Evolutionary conservation across 2,888 invertebrate genomes (phyloP), one percentile per base, ranked within the genome.

Genomic region (Agriopis aurantiaria): DNA sequence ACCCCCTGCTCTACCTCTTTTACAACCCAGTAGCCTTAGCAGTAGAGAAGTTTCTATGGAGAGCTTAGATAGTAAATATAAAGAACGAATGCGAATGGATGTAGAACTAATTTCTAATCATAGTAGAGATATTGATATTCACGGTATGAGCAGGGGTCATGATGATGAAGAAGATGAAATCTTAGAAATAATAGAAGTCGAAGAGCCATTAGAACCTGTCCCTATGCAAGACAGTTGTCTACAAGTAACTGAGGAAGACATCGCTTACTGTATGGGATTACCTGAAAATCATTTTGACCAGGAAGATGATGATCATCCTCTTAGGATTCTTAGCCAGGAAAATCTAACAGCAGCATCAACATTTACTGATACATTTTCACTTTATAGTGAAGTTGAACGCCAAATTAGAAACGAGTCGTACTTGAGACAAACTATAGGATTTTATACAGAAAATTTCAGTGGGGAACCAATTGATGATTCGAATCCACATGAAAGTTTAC

Each of bases 241-340:
- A 65, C 98, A 98, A 95, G 98, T 98, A 64, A 98, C 98, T 8
- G 98, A 98, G 91, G 98, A 98, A 91, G 98, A 98, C 85, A 98
- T 98, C 73, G 97, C 98, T 6, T 95, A 96, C 65, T 97, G 98
- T 81, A 98, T 98, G 97, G 96, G 96, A 52, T 95, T 95, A 78
- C 90, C 93, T 61, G 96, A 97, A 77, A 96, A 96, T 90, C 96
- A 96, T 56, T 86, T 97, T 41, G 97, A 97, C 80, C 97, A 96
- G 84, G 96, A 96, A 75, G 96, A 95, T 65, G 96, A 97, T 74
- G 97, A 97, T 84, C 98, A 98, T 95, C 98, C 98, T 0, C 91
- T 98, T 61, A 95, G 98, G 78, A 97, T 98, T 80, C 95, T 98
- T 53, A 98, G 98, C 83, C 97, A 98, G 91, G 98, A 98, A 93